Evolutionary conservation across 1,140 invertebrate species (phyloP).

Genomic region (Brachionus asplanchnoidis): DNA sequence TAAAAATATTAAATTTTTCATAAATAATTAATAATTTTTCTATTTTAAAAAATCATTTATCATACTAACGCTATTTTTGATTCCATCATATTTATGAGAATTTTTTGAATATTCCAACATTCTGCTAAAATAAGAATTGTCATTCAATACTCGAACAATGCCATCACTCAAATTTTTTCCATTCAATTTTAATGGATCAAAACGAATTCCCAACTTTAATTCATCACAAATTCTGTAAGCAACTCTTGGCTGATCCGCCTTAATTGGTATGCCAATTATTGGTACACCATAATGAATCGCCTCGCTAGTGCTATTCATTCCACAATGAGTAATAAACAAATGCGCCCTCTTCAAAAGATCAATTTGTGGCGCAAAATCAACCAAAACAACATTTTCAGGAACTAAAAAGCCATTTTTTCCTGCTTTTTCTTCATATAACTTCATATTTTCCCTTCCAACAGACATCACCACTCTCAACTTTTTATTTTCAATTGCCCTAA

Average conservation of each 20-base stretch:
- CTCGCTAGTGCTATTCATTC: slow-evolving; percentile 34
- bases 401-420: not conserved
- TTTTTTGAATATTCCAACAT: not conserved
- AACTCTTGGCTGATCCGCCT: slow-evolving; percentile 20
- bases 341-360: not conserved
- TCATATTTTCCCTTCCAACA: not conserved
- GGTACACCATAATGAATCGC: slow-evolving; percentile 35
- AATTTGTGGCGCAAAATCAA: not conserved
- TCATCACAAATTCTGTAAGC: not conserved
- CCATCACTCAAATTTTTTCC: not conserved
- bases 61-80: not conserved
- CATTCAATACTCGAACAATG: not conserved
- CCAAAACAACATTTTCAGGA: not conserved
- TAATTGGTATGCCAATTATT: slow-evolving; percentile 8
- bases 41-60: not conserved
- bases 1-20: no score
- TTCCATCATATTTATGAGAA: not conserved
- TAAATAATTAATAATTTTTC: no score
- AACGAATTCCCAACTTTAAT: not conserved
- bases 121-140: not conserved
- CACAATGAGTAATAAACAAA: slow-evolving; percentile 39
- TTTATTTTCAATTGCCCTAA: not conserved
- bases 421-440: not conserved
- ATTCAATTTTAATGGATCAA: not conserved
- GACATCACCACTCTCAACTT: not conserved